Evolutionary conservation across 2,113 vertebrate genomes (phyloP), one percentile per base, ranked within the genome.

Genomic region (Campylorhamphus procurvoides): DNA sequence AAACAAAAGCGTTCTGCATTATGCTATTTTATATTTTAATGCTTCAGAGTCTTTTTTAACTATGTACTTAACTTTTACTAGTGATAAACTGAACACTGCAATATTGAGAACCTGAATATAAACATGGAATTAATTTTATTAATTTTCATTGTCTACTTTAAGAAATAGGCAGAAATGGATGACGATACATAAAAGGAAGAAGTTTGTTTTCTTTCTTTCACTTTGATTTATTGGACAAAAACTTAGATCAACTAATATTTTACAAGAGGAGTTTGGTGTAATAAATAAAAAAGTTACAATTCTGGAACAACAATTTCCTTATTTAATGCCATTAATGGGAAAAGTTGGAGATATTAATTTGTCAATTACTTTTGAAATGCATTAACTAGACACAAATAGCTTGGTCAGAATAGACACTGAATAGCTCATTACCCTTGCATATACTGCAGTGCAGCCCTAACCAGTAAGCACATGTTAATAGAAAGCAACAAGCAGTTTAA

Each of bases 261-360:
- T 92, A 52, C 49, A 85, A 63, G 39, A 92, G 12, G 77, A 83
- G 18, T 69, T 93, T 89, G 18, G n/a, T 91, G 49, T 93, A 89
- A 96, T 93, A 95, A 95, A 92, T 93, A 78, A 92, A 96, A 85
- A 85, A 16, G 24, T 73, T 87, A 74, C n/a, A 66, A 84, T 87
- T 89, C 89, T 91, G 94, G 89, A 97, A 96, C 87, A 91, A 14
- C 62, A 60, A 89, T 95, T 96, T 96, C 93, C 81, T 92, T 84
- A 79, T 95, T 94, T 92, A 96, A 95, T 93, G 60, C 37, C 49
- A 64, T 74, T 97, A 94, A 95, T 95, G 69, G 69, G 49, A 87
- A 87, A 96, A 94, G 79, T 84, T 94, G 63, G 52, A 72, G 37
- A 89, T 89, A 72, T 89, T 91, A 91, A 96, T 96, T 96, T 95